Conservation (phyloP, 2,888 invertebrate genomes). For the Amiota minor region DNA sequence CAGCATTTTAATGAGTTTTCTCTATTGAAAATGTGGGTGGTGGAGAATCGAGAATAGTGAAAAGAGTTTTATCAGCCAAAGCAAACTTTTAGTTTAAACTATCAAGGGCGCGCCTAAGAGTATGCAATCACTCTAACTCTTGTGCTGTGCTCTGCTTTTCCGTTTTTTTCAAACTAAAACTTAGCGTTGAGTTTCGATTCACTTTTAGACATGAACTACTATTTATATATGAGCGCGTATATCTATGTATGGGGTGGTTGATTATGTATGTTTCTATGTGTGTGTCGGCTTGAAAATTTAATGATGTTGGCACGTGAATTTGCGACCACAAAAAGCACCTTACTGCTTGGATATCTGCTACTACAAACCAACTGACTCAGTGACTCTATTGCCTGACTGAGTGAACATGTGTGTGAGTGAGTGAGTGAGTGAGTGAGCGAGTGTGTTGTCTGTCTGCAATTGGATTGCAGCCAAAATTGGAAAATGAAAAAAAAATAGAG, state of each 20-base stretch:
- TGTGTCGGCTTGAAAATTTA: slow-evolving; percentile 7
- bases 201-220: not conserved
- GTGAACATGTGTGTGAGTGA: no score
- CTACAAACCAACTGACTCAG: not conserved
- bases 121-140: not conserved
- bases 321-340: not conserved
- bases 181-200: not conserved
- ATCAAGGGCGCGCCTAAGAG: slow-evolving; percentile 15
- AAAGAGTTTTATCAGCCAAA: no score
- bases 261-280: not conserved
- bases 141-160: slow-evolving; percentile 1
- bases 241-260: not conserved
- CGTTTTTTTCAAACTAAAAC: not conserved
- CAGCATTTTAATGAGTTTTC: slow-evolving; percentile 38
- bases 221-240: not conserved
- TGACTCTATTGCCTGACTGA: no score
- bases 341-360: not conserved
- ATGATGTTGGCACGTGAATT: slow-evolving; percentile 21
- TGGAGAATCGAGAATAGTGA: no score
- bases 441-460: slow-evolving; percentile 5
- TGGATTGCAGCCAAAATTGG: no score
- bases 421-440: not conserved
- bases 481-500: not conserved
- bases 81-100: no score
- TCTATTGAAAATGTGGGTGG: slow-evolving; percentile 4